Conservation (phyloP, 2,113 vertebrate species). For the Noturus placidus region DNA sequence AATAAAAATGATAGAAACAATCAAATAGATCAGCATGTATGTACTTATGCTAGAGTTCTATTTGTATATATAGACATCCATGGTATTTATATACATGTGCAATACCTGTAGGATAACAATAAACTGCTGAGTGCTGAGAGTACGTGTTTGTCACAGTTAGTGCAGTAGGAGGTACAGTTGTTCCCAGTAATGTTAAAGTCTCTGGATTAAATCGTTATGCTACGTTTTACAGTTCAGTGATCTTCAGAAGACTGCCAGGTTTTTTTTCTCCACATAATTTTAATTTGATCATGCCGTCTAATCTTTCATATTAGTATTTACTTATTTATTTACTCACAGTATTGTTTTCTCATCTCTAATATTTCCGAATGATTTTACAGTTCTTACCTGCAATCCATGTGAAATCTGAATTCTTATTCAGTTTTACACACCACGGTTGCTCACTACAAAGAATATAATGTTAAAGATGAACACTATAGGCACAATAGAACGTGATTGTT, state of each 20-base stretch:
- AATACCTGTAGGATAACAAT: no score
- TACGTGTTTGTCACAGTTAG: no score
- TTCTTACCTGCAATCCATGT: not conserved
- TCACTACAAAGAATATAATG: not conserved
- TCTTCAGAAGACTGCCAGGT: not conserved
- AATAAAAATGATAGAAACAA: no score
- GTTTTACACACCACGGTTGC: not conserved
- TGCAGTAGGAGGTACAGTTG: no score
- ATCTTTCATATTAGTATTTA: not conserved
- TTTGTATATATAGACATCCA: no score
- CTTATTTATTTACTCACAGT: not conserved
- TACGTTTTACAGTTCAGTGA: not conserved
- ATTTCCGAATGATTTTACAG: not conserved
- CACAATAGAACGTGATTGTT: not conserved
- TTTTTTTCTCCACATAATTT: not conserved
- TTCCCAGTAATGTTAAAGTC: not conserved
- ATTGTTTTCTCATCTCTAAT: not conserved
- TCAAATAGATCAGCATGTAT: no score
- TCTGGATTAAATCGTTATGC: no score
- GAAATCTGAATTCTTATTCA: not conserved
- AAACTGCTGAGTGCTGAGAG: no score
- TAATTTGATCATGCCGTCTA: not conserved
- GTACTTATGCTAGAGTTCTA: no score
- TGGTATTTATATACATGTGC: no score
- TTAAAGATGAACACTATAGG: not conserved